Percentiles rank a stretch among this genome's conserved stretches.
Evolutionary conservation across 2,113 vertebrate genomes (phyloP).

Genomic region (Triplophysa rosa): DNA sequence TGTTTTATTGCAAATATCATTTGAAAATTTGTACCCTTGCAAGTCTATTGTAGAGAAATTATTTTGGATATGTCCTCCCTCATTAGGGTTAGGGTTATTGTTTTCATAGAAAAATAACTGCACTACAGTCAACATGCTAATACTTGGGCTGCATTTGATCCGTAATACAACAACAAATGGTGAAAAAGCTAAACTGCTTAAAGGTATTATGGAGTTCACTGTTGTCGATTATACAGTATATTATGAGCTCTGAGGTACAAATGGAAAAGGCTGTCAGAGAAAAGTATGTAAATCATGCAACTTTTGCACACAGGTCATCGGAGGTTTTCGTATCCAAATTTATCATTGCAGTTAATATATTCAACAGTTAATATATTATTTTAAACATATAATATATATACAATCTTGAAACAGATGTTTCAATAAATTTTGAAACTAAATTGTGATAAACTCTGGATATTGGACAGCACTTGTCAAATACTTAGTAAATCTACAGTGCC

Average conservation of each 20-base stretch:
- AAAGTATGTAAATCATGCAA: conserved; percentile 54
- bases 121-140: conserved; percentile 7
- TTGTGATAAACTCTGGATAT: conserved; percentile 75
- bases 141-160: conserved; percentile 23
- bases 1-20: conserved; percentile 14
- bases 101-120: neutral
- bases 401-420: conserved; percentile 84
- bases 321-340: conserved; percentile 48
- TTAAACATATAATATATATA: conserved; percentile 93
- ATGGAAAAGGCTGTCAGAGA: conserved; percentile 45
- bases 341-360: conserved; percentile 73
- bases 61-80: neutral
- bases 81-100: neutral
- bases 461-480: conserved; percentile 75
- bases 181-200: conserved; percentile 5
- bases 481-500: conserved; percentile 68
- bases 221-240: conserved; percentile 21
- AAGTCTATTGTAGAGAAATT: neutral
- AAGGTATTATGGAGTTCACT: conserved; percentile 19
- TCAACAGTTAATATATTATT: conserved; percentile 72
- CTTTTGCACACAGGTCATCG: conserved; percentile 51
- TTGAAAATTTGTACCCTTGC: neutral
- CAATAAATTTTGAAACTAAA: conserved; percentile 75
- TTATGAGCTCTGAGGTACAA: conserved; percentile 48
- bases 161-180: conserved; percentile 23